Conservation (phyloP, 2,888 invertebrate species). For the Ferdinandea cuprea region DNA sequence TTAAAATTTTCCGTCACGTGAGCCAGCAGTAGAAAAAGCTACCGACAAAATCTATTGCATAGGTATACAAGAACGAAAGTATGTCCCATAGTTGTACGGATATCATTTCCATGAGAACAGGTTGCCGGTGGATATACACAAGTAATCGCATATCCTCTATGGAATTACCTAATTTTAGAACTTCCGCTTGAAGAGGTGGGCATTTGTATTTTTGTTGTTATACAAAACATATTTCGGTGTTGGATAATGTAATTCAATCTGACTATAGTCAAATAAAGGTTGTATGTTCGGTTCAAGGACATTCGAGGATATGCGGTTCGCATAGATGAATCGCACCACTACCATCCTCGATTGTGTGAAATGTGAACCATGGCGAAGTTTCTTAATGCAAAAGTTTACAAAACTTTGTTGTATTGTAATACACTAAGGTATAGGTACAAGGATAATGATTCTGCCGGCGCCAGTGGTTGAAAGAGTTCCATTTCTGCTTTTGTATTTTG, state of each 20-base stretch:
- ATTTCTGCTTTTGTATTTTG: too few relatives aligned
- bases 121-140: background rate
- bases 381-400: conserved; percentile 5
- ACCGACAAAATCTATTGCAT: conserved; percentile 23
- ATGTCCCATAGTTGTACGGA: background rate
- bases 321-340: background rate
- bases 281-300: conserved; percentile 41
- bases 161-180: conserved; percentile 9
- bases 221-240: background rate
- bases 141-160: conserved; percentile 5
- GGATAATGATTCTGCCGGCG: conserved; percentile 24
- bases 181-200: background rate
- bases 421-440: background rate
- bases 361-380: background rate
- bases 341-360: background rate
- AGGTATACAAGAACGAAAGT: conserved; percentile 7
- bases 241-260: conserved; percentile 22
- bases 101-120: background rate
- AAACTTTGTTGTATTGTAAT: background rate
- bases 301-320: background rate
- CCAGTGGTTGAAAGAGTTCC: conserved; percentile 6
- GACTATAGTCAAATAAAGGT: conserved; percentile 12
- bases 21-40: background rate
- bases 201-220: background rate
- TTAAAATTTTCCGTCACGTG: background rate